Conservation (phyloP, 2,113 vertebrate genomes). For the Ifrita kowaldi region DNA sequence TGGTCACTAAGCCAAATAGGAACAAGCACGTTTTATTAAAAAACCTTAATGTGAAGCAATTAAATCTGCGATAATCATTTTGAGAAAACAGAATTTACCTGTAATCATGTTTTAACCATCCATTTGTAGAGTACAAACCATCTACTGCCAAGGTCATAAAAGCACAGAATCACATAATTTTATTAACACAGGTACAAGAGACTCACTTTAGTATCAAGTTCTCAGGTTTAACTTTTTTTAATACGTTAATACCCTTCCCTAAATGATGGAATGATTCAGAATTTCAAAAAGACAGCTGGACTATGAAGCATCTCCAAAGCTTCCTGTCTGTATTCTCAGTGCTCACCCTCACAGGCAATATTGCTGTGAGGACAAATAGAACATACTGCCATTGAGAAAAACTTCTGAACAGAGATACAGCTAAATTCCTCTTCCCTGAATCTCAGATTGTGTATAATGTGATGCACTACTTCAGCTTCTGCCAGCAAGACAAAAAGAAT, state of each 20-base stretch:
- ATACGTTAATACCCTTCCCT: background rate
- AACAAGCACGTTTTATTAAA: background rate
- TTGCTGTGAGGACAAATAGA: background rate
- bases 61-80: background rate
- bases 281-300: background rate
- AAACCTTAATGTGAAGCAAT: background rate
- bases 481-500: background rate
- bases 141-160: background rate
- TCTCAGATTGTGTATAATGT: background rate
- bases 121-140: background rate
- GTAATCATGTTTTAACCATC: background rate
- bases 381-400: background rate
- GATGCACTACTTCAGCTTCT: background rate
- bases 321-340: background rate
- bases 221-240: background rate
- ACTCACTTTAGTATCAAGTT: background rate
- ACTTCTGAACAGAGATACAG: background rate
- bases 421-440: background rate
- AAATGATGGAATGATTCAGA: background rate
- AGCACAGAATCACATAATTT: background rate
- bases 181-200: background rate
- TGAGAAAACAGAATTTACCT: background rate
- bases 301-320: background rate
- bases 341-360: background rate
- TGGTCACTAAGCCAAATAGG: background rate